These are phyloP conservation scores for Brachypalpus laphriformis DNA, from an alignment of 2,888 invertebrate species.

Conservation along the genomic window DNA sequence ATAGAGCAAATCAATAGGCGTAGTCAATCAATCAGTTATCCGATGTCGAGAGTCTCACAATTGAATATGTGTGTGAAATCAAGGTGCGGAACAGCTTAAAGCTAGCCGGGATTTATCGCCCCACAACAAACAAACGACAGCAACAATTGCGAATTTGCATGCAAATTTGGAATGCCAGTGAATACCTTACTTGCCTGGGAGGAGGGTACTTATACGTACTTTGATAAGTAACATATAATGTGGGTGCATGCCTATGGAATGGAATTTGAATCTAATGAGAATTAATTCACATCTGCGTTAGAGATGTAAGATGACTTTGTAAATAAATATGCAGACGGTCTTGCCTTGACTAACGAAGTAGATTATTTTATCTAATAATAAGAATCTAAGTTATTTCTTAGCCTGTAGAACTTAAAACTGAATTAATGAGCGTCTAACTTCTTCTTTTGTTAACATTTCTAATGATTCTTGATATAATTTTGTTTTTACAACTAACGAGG, in stretches of 20 bases:
- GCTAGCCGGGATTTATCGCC: conserved; percentile 47
- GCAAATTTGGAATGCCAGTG: conserved; percentile 53
- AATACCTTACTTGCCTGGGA: conserved; percentile 24
- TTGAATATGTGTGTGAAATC: conserved; percentile 55
- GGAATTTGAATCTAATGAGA: conserved; percentile 50
- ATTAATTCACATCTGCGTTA: conserved; percentile 26
- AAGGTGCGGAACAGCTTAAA: conserved; percentile 59
- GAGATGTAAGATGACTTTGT: too few relatives aligned
- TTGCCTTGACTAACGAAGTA: not conserved
- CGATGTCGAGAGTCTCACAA: conserved; percentile 33
- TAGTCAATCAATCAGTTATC: conserved; percentile 62
- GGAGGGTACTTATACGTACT: conserved; percentile 28
- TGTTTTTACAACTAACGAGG: too few relatives aligned
- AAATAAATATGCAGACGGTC: not conserved
- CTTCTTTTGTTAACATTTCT: too few relatives aligned
- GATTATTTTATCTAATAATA: not conserved
- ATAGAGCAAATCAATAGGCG: conserved; percentile 54
- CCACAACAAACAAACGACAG: conserved; percentile 41
- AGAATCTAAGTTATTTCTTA: too few relatives aligned
- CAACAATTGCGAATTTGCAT: conserved; percentile 55
- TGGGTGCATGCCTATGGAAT: conserved; percentile 35
- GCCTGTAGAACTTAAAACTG: too few relatives aligned
- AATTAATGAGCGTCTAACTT: too few relatives aligned
- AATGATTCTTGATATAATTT: too few relatives aligned
- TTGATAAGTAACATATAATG: conserved; percentile 4